Evolutionary conservation across 2,113 vertebrate species (phyloP), one percentile per base, ranked within the genome.

Genomic region (Maylandia zebra): DNA sequence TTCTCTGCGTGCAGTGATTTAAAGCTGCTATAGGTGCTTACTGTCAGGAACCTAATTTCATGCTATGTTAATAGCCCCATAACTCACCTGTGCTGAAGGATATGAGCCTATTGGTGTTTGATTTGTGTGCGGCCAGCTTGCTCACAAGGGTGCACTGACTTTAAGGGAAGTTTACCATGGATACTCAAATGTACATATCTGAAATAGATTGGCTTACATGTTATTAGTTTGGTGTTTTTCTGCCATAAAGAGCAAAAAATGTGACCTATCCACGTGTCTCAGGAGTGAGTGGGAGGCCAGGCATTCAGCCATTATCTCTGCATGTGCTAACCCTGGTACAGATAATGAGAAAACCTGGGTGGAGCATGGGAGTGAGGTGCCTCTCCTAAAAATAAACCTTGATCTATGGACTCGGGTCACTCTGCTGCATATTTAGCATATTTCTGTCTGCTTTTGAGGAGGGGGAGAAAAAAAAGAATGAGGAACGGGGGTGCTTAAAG

Each of bases 371-470:
- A 91, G 71, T 24, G 76, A 87, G 81, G 84, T 48, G 32, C 86
- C 84, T 86, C 27, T 52, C 61, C 94, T 93, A 93, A 95, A 96
- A 94, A 96, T 95, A 96, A 89, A 86, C 78, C 27, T 83, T 88
- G 88, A 90, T 92, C 90, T 93, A 38, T 83, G 81, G 56, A 82
- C 88, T 80, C 71, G 57, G 91, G 94, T 93, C 93, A 90, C 53
- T 12, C 50, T 90, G 81, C 91, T 87, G 90, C 95, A 95, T 96
- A 90, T 94, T 95, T 94, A 52, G 87, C 91, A 96, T 95, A 92
- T 93, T 96, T 96, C 79, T 36, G 82, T 81, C 85, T 86, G 87
- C 87, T 93, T 19, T 85, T 71, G 82, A 83, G 89, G 74, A 61
- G 88, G 48, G 36, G 69, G 8, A 7, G 13, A 24, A 61, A 52